These are phyloP conservation scores for Nezara viridula DNA, from an alignment of 2,888 invertebrate genomes.

Conservation along the genomic window DNA sequence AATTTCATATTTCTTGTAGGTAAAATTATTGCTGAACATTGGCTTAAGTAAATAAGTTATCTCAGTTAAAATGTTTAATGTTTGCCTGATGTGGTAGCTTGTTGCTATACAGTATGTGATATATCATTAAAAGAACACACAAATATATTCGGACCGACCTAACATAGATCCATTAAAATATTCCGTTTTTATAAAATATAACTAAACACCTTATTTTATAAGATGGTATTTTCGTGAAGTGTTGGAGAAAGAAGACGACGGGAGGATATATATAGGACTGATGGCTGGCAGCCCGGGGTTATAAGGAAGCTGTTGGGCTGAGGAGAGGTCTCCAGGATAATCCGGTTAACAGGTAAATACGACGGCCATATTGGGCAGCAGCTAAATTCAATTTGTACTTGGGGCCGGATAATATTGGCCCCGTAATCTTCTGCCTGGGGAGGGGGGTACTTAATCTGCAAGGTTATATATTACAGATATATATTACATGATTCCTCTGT, in stretches of 20 bases:
- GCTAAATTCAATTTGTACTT: conserved; percentile 23
- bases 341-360: conserved; percentile 46
- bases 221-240: neutral
- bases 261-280: neutral
- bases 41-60: no score
- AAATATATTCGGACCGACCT: no score
- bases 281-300: neutral
- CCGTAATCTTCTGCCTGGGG: neutral
- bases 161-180: no score
- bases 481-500: neutral
- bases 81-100: no score
- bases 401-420: conserved; percentile 5
- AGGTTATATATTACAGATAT: neutral
- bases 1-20: no score
- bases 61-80: no score
- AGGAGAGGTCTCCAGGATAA: neutral
- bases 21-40: no score
- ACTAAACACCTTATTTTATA: neutral
- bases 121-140: no score
- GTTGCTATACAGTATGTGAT: no score
- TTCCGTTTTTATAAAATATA: no score
- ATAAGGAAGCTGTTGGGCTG: neutral
- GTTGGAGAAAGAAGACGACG: no score
- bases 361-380: conserved; percentile 29
- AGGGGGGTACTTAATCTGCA: neutral